Evolutionary conservation across 2,888 invertebrate genomes (phyloP).

Genomic region (Sicus ferrugineus): DNA sequence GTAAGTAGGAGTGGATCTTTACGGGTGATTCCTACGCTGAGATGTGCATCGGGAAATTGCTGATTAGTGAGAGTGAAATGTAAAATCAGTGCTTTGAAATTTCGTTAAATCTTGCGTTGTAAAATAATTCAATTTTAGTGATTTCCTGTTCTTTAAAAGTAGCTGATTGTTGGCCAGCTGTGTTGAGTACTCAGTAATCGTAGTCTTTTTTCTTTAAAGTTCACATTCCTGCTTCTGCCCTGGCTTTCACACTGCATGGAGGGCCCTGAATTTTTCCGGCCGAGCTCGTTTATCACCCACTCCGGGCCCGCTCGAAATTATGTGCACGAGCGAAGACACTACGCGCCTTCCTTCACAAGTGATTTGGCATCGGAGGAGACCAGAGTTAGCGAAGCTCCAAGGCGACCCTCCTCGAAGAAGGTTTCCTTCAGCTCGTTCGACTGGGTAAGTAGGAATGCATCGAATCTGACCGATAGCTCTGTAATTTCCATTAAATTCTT

Average conservation of each 20-base stretch:
- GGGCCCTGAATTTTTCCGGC: constrained; percentile 43
- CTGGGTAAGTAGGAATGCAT: constrained; percentile 48
- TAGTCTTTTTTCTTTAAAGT: background rate
- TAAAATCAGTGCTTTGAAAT: no score
- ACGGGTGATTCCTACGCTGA: no score
- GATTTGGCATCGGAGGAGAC: constrained; percentile 54
- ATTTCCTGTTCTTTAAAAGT: no score
- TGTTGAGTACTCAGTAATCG: no score
- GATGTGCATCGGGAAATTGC: no score
- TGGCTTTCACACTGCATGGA: constrained; percentile 37
- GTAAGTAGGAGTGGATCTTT: constrained; percentile 16
- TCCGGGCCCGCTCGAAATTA: constrained; percentile 44
- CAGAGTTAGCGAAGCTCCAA: constrained; percentile 46
- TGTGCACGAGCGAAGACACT: constrained; percentile 31
- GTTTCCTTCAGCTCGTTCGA: constrained; percentile 47
- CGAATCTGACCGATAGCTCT: background rate
- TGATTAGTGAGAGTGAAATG: no score
- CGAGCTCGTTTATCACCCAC: constrained; percentile 48
- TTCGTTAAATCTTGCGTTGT: no score
- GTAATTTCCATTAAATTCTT: background rate
- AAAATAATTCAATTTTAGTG: no score
- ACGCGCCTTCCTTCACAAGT: constrained; percentile 45
- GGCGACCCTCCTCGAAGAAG: constrained; percentile 49
- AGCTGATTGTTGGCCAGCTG: no score
- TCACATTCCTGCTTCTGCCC: constrained; percentile 37